Evolutionary conservation across 2,888 invertebrate genomes (phyloP).

Genomic region (Psococerastis gibbosa): DNA sequence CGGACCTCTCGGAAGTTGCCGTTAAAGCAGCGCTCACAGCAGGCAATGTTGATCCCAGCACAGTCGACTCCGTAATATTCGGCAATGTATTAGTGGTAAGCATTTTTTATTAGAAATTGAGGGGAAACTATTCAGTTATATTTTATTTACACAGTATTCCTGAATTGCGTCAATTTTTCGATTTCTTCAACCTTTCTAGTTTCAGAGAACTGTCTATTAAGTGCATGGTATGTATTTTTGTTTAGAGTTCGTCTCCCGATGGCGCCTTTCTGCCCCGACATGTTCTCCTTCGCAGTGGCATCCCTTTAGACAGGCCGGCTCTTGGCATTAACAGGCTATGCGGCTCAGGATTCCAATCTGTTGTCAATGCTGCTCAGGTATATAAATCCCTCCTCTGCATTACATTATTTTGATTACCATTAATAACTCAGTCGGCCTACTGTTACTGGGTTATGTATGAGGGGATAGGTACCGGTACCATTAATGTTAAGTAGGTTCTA

Average conservation of each 20-base stretch:
- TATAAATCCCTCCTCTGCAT: no score
- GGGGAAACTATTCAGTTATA: slow-evolving; percentile 3
- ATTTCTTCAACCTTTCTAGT: no score
- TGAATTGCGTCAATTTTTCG: no score
- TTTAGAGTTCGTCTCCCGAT: slow-evolving; percentile 56
- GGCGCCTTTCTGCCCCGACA: slow-evolving; percentile 77
- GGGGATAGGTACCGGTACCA: no score
- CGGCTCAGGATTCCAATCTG: slow-evolving; percentile 92
- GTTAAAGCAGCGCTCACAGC: slow-evolving; percentile 58
- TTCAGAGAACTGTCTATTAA: no score
- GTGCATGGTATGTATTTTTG: slow-evolving; percentile 15
- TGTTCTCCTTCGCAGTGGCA: slow-evolving; percentile 62
- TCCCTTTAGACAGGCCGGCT: slow-evolving; percentile 70
- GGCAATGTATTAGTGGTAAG: slow-evolving; percentile 75
- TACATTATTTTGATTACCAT: no score
- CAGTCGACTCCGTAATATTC: slow-evolving; percentile 73
- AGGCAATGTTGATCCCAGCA: slow-evolving; percentile 63
- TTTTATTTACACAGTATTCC: background rate
- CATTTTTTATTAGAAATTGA: background rate
- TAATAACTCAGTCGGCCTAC: no score
- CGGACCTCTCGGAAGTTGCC: slow-evolving; percentile 65
- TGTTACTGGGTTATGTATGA: no score
- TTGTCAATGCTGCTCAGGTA: slow-evolving; percentile 80
- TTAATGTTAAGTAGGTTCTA: no score
- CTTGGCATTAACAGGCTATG: slow-evolving; percentile 83